Evolutionary conservation across 2,113 vertebrate species (phyloP), one percentile per base, ranked within the genome.

Genomic region (Bos javanicus): DNA sequence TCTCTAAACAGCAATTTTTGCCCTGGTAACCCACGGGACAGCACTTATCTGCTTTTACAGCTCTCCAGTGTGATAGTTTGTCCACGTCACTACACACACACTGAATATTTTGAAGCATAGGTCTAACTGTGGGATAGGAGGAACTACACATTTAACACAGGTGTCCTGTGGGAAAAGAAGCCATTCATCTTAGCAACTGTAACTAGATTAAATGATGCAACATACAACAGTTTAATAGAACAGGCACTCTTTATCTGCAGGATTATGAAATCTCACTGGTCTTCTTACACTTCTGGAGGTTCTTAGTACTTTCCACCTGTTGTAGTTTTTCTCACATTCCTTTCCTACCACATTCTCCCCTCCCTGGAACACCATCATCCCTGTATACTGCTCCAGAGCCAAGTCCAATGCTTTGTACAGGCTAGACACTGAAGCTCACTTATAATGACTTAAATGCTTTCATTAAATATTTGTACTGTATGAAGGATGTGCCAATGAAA

Each of bases 11-110:
- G 64, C 16, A 21, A 39, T 46, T 28, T 48, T 23, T 48, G 50
- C 16, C 46, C 60, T 59, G 21, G 46, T 14, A n/a, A 81, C 16
- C 50, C 25, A 7, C 0, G 0, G 0, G 15, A 64, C 64, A 26
- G 21, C 74, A 78, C n/a, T n/a, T 83, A 15, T n/a, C 26, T 83
- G 86, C 54, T 46, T 80, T 25, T 21, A 91, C 1, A 64, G 23
- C 14, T 86, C 50, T 91, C 50, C 36, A 60, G 17, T 60, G 17
- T 3, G 15, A 25, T 50, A 91, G 84, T 80, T 59, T 50, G 1
- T 26, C 28, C 78, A 39, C 2, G 0, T 28, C 43, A 19, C 14
- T 50, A 23, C 67, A 43, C 8, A 78, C 3, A 28, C 60, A 83
- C 28, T 80, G 36, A 26, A 15, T 74, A 81, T 46, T 50, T 43